Percentiles rank a stretch among this genome's conserved stretches.
phyloP scores from a whole-genome alignment of 2,113 vertebrate species.

The Strigops habroptila region DNA sequence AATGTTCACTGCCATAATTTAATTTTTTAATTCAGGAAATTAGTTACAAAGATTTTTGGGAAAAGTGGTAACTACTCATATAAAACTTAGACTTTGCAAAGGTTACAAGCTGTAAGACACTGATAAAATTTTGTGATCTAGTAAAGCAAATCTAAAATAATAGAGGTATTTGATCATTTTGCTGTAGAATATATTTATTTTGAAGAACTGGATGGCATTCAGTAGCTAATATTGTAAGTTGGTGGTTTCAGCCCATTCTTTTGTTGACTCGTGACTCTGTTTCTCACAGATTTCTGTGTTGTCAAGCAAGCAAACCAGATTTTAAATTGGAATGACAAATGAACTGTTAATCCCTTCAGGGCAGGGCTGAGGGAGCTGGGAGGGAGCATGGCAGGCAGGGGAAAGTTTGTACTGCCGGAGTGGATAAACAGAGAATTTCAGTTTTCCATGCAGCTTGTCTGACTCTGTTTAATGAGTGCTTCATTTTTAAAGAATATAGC shows the following conservation, averaged over 20 bases:
- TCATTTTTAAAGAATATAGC: neutral
- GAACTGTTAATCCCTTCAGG: conserved; percentile 33
- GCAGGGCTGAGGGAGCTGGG: neutral
- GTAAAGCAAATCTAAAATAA: neutral
- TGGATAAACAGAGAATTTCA: conserved; percentile 11
- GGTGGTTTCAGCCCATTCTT: conserved; percentile 10
- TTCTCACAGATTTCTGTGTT: neutral
- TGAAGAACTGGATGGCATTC: neutral
- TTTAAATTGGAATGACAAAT: conserved; percentile 31
- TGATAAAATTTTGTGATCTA: neutral
- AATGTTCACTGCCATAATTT: neutral
- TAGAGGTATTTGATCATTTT: neutral
- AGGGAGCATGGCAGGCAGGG: neutral
- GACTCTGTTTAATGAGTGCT: neutral
- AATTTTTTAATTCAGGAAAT: neutral
- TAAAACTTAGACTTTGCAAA: neutral
- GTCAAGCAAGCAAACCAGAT: conserved; percentile 4
- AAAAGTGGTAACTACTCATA: neutral
- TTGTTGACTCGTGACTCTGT: neutral
- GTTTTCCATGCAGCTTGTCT: neutral
- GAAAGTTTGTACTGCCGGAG: neutral
- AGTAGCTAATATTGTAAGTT: neutral
- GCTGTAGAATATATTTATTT: neutral
- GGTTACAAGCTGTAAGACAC: neutral
- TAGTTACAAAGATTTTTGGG: neutral